Evolutionary conservation across 2,113 vertebrate species (phyloP), one percentile per base, ranked within the genome.

Genomic region (Epinephelus moara): DNA sequence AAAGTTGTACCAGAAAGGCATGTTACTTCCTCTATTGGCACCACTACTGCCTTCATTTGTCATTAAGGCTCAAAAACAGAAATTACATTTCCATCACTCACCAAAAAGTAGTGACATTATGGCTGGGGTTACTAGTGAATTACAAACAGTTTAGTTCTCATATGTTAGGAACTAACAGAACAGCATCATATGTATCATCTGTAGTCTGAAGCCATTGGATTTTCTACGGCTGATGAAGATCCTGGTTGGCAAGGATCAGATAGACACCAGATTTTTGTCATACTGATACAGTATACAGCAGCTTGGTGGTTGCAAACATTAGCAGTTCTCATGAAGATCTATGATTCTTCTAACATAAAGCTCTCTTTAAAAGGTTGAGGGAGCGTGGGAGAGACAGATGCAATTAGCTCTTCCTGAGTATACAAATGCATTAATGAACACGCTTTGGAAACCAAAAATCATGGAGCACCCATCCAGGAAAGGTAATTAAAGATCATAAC

Each of bases 401-500:
- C 18, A 91, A 90, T 89, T 85, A 85, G 78, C 45, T 76, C 71
- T 81, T 93, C 72, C 56, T 53, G 63, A 55, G 19, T 66, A 72
- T 81, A 89, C 40, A 67, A 89, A 86, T 86, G 56, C 69, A 81
- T 30, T 72, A 73, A 88, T 80, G 50, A 78, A 83, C 66, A 74
- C 0, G 78, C n/a, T 62, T 89, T 80, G 79, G 79, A 81, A 87
- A 84, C 56, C 57, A 75, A 79, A 88, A 80, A 78, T 74, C 62
- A 73, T 47, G 40, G 57, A 40, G 55, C 59, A 59, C 23, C 40
- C 40, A 70, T 86, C 78, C 86, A 92, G 75, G 62, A 91, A 85
- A 85, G 50, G 50, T 70, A 86, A 87, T 89, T 87, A 82, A 78
- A 87, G 67, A 80, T 50, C 47, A 85, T 81, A 87, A 81, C 47